phyloP scores from a whole-genome alignment of 2,888 invertebrate genomes.

The Lycaena phlaeas region DNA sequence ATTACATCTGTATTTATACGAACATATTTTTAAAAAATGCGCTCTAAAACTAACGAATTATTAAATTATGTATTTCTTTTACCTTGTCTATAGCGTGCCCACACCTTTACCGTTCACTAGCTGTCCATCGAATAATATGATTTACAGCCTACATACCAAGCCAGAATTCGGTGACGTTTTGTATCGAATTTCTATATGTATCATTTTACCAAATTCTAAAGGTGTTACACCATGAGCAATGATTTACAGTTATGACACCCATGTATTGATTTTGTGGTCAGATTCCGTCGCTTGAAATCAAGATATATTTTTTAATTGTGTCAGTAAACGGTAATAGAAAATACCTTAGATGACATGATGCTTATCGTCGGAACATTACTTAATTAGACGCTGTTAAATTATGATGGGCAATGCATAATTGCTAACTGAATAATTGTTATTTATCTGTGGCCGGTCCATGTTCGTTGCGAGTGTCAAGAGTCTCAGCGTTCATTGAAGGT shows the following conservation, averaged over 20 bases:
- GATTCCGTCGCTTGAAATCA: constrained; percentile 27
- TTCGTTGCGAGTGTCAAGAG: too few relatives aligned
- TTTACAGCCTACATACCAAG: constrained; percentile 20
- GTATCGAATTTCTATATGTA: constrained; percentile 27
- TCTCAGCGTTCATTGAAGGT: too few relatives aligned
- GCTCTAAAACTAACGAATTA: too few relatives aligned
- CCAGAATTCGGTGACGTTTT: constrained; percentile 19
- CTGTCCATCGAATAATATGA: constrained; percentile 16
- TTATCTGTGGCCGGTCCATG: too few relatives aligned
- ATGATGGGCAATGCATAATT: too few relatives aligned
- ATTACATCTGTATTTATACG: too few relatives aligned
- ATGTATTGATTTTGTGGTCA: constrained; percentile 38
- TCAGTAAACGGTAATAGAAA: constrained; percentile 8
- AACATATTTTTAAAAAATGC: too few relatives aligned
- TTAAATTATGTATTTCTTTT: too few relatives aligned
- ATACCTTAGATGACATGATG: constrained; percentile 3
- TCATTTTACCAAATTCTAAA: constrained; percentile 28
- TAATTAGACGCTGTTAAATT: not conserved
- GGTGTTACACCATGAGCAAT: constrained; percentile 31
- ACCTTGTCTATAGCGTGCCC: not conserved
- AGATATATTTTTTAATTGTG: constrained; percentile 18
- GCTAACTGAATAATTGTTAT: too few relatives aligned
- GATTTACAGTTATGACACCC: constrained; percentile 29
- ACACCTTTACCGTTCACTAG: constrained; percentile 11
- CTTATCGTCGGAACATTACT: not conserved